These are phyloP conservation scores for Ostrea edulis DNA, from an alignment of 1,140 invertebrate genomes.

Conservation along the genomic window DNA sequence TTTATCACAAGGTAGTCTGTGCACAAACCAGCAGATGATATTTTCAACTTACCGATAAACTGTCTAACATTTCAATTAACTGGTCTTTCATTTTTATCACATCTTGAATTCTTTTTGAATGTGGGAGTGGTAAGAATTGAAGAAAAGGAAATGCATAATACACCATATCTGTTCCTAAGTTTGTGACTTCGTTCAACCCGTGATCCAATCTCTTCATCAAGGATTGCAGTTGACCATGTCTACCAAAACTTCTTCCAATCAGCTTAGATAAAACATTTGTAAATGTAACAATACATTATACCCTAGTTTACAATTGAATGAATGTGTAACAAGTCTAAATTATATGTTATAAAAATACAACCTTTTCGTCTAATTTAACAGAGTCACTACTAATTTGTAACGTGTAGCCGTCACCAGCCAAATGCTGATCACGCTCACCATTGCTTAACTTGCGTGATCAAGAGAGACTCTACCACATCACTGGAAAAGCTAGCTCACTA, in stretches of 20 bases:
- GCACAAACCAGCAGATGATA: neutral
- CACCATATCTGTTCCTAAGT: neutral
- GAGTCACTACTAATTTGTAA: too few relatives aligned
- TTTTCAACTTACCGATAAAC: neutral
- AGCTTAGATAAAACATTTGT: neutral
- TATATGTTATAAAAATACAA: too few relatives aligned
- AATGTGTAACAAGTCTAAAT: too few relatives aligned
- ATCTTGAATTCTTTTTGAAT: neutral
- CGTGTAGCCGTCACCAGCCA: too few relatives aligned
- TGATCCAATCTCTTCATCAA: neutral
- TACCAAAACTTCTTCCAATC: neutral
- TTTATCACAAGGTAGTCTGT: neutral
- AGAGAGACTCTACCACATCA: too few relatives aligned
- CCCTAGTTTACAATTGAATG: too few relatives aligned
- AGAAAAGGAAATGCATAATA: neutral
- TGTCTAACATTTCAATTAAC: neutral
- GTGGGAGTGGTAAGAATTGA: neutral
- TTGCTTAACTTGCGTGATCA: too few relatives aligned
- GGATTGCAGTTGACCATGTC: neutral
- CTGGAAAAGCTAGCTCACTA: too few relatives aligned
- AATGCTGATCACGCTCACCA: too few relatives aligned
- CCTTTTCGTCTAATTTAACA: too few relatives aligned
- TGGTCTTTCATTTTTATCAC: neutral
- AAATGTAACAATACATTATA: too few relatives aligned
- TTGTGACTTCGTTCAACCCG: neutral